Conservation (phyloP, 2,888 invertebrate species). For the Caenorhabditis plicata region DNA sequence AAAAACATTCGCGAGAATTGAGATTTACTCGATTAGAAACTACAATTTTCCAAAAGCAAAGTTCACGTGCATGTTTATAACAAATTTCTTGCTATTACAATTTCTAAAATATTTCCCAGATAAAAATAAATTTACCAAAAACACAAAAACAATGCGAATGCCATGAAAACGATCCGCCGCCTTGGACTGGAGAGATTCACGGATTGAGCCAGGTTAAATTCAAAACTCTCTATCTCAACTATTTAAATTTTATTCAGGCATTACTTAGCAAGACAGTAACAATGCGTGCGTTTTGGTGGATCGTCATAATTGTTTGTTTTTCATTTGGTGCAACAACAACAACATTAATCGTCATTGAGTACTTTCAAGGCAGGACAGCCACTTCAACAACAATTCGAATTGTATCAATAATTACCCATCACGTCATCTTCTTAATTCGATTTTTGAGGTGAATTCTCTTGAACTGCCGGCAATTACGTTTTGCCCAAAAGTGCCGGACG, state of each 20-base stretch:
- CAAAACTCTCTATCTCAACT: too few relatives aligned
- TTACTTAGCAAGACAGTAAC: conserved; percentile 43
- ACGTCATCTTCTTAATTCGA: neutral
- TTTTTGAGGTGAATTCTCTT: conserved; percentile 47
- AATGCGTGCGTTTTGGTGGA: conserved; percentile 59
- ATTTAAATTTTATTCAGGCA: too few relatives aligned
- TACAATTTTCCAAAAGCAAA: too few relatives aligned
- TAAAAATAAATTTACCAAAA: conserved; percentile 40
- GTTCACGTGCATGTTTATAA: too few relatives aligned
- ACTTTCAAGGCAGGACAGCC: conserved; percentile 59
- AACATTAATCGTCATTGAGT: conserved; percentile 53
- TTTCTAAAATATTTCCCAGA: too few relatives aligned
- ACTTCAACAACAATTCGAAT: conserved; percentile 59
- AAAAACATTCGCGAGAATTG: too few relatives aligned
- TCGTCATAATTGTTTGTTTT: conserved; percentile 54
- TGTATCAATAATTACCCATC: conserved; percentile 26
- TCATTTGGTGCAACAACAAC: conserved; percentile 51
- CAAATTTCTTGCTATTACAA: too few relatives aligned
- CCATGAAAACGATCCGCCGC: conserved; percentile 56
- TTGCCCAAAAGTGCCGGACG: conserved; percentile 60
- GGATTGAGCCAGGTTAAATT: too few relatives aligned
- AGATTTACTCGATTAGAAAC: too few relatives aligned
- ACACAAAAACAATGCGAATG: conserved; percentile 50
- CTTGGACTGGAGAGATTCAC: conserved; percentile 64
- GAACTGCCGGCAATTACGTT: conserved; percentile 58